Base-by-base conservation (phyloP, 2,797 vertebrate genomes). In the Trachurus trachurus region DNA sequence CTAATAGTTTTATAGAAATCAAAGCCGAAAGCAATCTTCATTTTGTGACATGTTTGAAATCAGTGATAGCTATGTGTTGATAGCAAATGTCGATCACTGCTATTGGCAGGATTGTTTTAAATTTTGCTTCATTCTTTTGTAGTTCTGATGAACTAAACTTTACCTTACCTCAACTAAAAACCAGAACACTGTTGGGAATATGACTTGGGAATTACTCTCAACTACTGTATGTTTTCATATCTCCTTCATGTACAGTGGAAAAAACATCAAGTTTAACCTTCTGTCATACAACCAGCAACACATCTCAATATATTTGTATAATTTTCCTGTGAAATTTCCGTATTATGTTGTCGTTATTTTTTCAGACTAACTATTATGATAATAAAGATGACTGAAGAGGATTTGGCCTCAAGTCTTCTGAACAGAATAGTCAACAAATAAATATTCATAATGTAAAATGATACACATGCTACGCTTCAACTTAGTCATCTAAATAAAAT, bases 291-390 rank as follows among this genome's bases (percentile, higher is more conserved):
- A 89, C 74, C 85, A 88, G 76, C 88, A 88, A 84, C 84, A 90
- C 79, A 90, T 87, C 76, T 88, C 89, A 89, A 85, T 94, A 89
- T 94, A 91, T 93, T 93, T 92, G 93, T 94, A 85, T 80, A 58
- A 71, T 92, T 91, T 93, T 78, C 63, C 86, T 90, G 91, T 92
- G 68, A 80, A 70, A 52, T 84, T 61, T 83, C 44, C 69, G 73
- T 90, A 83, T 62, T 76, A 81, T 88, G 60, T 89, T 90, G 87
- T 91, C 78, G 52, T 78, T 66, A 78, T 85, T 90, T 90, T 90
- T 83, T 88, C 85, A 87, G 87, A 89, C 80, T 89, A 76, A 85
- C 74, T 73, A 80, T 82, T 82, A 84, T 87, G 68, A 89, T 67
- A 88, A 92, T 93, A 93, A 94, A 93, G 69, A 89, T 37, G 73